Conservation (phyloP, 2,113 vertebrate species). For the Lampris megalopsis region DNA sequence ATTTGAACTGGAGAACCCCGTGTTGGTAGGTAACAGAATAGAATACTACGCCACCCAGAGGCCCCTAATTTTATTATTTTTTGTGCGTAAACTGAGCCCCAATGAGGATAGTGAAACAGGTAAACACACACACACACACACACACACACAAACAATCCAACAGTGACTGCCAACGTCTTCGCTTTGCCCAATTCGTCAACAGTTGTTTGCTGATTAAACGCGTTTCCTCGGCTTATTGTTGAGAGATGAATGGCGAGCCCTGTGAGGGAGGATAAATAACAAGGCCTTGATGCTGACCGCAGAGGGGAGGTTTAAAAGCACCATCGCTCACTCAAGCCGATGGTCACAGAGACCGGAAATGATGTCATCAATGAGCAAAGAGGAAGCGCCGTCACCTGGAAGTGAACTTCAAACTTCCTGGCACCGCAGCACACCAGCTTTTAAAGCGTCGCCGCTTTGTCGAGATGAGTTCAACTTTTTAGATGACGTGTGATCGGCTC, state of each 20-base stretch:
- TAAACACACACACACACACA: too few relatives aligned
- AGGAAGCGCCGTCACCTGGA: background rate
- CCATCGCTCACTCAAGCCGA: constrained; percentile 35
- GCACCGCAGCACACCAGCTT: background rate
- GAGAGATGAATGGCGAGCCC: constrained; percentile 65
- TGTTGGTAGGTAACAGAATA: too few relatives aligned
- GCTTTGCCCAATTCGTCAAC: constrained; percentile 68
- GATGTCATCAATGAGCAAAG: constrained; percentile 12
- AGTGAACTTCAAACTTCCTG: too few relatives aligned
- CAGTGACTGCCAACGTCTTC: constrained; percentile 28
- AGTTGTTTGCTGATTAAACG: constrained; percentile 74
- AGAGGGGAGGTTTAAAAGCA: constrained; percentile 37
- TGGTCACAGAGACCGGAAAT: background rate
- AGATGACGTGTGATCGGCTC: background rate
- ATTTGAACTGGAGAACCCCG: too few relatives aligned
- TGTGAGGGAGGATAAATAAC: constrained; percentile 63
- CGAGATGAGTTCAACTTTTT: constrained; percentile 2
- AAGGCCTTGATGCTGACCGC: constrained; percentile 45
- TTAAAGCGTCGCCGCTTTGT: background rate
- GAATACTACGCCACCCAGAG: too few relatives aligned
- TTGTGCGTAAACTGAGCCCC: too few relatives aligned
- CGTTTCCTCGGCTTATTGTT: constrained; percentile 60
- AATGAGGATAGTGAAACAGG: too few relatives aligned
- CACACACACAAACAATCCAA: too few relatives aligned
- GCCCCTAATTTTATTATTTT: too few relatives aligned